Base-by-base conservation (phyloP, 2,888 invertebrate genomes). In the Phragmatobia fuliginosa region DNA sequence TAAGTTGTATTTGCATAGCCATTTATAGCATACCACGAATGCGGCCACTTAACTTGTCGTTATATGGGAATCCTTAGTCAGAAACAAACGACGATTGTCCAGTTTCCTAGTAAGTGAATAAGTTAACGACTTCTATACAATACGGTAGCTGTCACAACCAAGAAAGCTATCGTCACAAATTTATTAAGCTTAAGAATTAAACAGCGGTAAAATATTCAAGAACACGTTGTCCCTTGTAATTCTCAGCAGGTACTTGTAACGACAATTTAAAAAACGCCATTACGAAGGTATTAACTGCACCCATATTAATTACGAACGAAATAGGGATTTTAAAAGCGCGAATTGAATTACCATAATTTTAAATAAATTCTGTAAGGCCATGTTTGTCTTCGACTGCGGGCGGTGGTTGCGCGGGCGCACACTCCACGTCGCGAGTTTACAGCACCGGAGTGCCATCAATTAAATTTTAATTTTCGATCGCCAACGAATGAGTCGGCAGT, bases 381-480 rank as follows among this genome's bases (percentile, higher is more conserved):
- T 41, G 85, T 86, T 83, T 16, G 33, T 59, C 79, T 77, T 56
- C 31, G 62, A 76, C 76, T 76, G 74, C 77, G 71, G 80, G 81
- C 82, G 73, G 76, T 72, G 76, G 81, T 67, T 80, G 82, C 80
- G 77, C 78, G 75, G 71, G 76, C 78, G 76, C 83, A 79, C 74
- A 80, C 84, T 81, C 70, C 75, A 67, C 71, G 79, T 77, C 73
- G 76, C 82, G 76, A 88, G 80, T 84, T 52, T 85, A 86, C 83
- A 85, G 83, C 81, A 77, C 77, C 87, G 81, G 77, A 83, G 84
- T 83, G 85, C 88, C 90, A 91, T 93, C 91, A 92, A 94, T 94
- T 94, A 92, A 92, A 89, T 88, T 93, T 94, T 92, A 94, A 92
- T 93, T 92, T 93, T 90, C 92, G 90, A 90, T 89, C 86, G 85